These are phyloP conservation scores for Crenichthys baileyi DNA, from an alignment of 2,797 vertebrate species.

Conservation along the genomic window DNA sequence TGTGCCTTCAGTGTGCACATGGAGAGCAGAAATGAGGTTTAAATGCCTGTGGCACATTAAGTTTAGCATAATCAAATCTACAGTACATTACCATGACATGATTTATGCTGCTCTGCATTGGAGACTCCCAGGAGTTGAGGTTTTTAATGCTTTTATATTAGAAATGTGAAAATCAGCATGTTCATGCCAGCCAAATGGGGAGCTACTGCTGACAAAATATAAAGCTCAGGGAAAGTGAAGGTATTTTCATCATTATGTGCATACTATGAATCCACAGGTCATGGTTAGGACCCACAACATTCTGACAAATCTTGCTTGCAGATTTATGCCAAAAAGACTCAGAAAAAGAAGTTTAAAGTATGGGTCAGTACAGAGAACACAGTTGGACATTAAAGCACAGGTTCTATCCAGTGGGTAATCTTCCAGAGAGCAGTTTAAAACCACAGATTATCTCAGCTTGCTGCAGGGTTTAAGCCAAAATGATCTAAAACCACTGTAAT, in stretches of 20 bases:
- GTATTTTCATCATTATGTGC: background rate
- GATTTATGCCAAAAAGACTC: background rate
- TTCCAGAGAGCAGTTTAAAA: constrained; percentile 3
- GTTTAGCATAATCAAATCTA: constrained; percentile 53
- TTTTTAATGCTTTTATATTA: constrained; percentile 29
- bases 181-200: constrained; percentile 2
- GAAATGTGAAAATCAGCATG: constrained; percentile 21
- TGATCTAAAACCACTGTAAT: background rate
- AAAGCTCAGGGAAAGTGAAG: constrained; percentile 2
- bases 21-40: constrained; percentile 32
- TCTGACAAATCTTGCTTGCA: background rate
- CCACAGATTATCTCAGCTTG: background rate
- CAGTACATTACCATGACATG: constrained; percentile 50
- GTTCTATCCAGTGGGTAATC: background rate
- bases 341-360: background rate
- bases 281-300: background rate
- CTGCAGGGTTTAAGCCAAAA: background rate
- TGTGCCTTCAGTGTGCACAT: constrained; percentile 26
- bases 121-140: constrained; percentile 19
- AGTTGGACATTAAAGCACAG: background rate
- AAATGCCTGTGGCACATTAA: constrained; percentile 49
- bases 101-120: constrained; percentile 58
- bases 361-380: background rate
- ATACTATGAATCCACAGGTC: background rate
- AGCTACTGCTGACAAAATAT: background rate